phyloP scores from a whole-genome alignment of 2,888 invertebrate species.

The Eupithecia tripunctaria region DNA sequence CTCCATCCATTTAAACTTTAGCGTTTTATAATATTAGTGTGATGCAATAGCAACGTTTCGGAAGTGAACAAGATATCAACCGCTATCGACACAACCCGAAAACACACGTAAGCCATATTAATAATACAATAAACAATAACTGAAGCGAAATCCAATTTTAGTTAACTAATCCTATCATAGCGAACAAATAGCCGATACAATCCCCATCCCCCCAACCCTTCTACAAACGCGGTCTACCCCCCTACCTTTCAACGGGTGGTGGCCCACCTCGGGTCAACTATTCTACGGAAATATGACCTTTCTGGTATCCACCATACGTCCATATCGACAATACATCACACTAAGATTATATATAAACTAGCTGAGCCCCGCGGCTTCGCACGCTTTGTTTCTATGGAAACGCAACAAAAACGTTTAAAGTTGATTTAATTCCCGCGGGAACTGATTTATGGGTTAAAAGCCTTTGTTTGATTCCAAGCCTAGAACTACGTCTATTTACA shows the following conservation, averaged over 20 bases:
- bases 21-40: too few relatives aligned
- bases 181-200: constrained; percentile 38
- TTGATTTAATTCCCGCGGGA: too few relatives aligned
- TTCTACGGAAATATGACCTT: background rate
- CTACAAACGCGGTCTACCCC: background rate
- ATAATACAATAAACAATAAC: constrained; percentile 19
- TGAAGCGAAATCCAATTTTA: constrained; percentile 28
- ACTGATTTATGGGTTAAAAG: too few relatives aligned
- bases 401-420: too few relatives aligned
- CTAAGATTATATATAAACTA: too few relatives aligned
- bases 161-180: constrained; percentile 38
- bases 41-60: background rate
- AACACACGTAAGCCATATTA: constrained; percentile 9
- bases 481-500: too few relatives aligned
- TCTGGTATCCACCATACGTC: background rate
- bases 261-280: background rate
- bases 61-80: background rate
- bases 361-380: too few relatives aligned
- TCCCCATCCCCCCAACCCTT: constrained; percentile 14
- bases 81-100: background rate
- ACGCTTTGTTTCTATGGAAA: too few relatives aligned
- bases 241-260: background rate
- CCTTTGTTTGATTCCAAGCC: too few relatives aligned
- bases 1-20: too few relatives aligned
- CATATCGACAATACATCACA: too few relatives aligned